Percentiles rank a stretch among this genome's conserved stretches.
Evolutionary conservation across 2,888 invertebrate genomes (phyloP).

Genomic region (Temnothorax unifasciatus): DNA sequence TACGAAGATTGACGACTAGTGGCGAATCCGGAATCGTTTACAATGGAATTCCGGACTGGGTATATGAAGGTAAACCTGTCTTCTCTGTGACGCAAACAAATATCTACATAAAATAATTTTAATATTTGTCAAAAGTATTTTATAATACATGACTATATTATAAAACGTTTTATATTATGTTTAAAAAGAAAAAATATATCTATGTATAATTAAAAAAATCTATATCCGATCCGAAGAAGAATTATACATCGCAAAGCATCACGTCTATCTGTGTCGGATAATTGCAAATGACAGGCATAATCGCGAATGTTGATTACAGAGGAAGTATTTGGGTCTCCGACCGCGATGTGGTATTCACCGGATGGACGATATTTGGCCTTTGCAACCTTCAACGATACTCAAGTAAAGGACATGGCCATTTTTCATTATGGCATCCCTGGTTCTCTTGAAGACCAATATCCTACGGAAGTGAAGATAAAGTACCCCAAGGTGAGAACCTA

Average conservation of each 20-base stretch:
- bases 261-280: not conserved
- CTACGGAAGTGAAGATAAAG: conserved; percentile 89
- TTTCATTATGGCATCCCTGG: conserved; percentile 90
- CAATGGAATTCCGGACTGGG: conserved; percentile 96
- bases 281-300: not conserved
- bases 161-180: not conserved
- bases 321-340: conserved; percentile 91
- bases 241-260: not conserved
- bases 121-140: not conserved
- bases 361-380: conserved; percentile 90
- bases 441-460: conserved; percentile 89
- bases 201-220: not conserved
- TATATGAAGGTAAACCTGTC: conserved; percentile 93
- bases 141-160: not conserved
- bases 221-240: not conserved
- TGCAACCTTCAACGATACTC: conserved; percentile 91
- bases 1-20: conserved; percentile 88
- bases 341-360: conserved; percentile 94
- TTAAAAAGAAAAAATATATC: not conserved
- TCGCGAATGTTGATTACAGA: conserved; percentile 87
- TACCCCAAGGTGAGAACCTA: conserved; percentile 91
- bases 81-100: not conserved
- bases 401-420: conserved; percentile 90
- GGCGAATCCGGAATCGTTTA: conserved; percentile 90
- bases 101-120: not conserved